Conservation (phyloP, 2,113 vertebrate genomes). For the Clarias macrocephalus region DNA sequence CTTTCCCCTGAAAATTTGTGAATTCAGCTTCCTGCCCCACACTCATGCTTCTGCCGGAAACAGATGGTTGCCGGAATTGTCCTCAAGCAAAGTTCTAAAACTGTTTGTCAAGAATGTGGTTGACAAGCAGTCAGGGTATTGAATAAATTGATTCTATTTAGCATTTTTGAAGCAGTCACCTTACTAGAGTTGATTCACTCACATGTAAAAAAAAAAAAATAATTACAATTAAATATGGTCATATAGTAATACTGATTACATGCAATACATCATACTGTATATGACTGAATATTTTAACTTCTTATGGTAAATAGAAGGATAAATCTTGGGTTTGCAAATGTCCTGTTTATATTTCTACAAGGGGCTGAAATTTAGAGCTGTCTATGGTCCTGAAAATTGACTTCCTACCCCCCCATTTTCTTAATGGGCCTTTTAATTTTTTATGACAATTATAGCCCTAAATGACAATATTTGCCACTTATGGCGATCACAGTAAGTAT, state of each 20-base stretch:
- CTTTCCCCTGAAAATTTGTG: constrained; percentile 73
- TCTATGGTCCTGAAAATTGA: constrained; percentile 17
- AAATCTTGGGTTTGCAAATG: background rate
- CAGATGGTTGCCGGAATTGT: constrained; percentile 81
- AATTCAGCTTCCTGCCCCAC: constrained; percentile 73
- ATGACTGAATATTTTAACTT: background rate
- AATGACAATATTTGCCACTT: constrained; percentile 13
- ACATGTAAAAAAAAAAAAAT: constrained; percentile 11
- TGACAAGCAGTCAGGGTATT: constrained; percentile 46
- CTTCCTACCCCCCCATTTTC: background rate
- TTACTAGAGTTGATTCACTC: background rate
- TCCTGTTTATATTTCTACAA: constrained; percentile 49
- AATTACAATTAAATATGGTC: background rate
- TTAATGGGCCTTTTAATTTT: background rate
- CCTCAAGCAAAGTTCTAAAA: constrained; percentile 73
- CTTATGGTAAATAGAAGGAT: background rate
- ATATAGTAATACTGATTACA: background rate
- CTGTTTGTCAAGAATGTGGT: constrained; percentile 66
- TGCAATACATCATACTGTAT: background rate
- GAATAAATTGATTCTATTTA: constrained; percentile 25
- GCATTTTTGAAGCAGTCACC: constrained; percentile 23
- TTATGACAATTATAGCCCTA: background rate
- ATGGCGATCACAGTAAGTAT: constrained; percentile 12
- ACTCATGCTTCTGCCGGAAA: constrained; percentile 67
- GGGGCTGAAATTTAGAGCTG: background rate